phyloP scores from a whole-genome alignment of 1,140 invertebrate genomes.

The Drosophila triauraria region DNA sequence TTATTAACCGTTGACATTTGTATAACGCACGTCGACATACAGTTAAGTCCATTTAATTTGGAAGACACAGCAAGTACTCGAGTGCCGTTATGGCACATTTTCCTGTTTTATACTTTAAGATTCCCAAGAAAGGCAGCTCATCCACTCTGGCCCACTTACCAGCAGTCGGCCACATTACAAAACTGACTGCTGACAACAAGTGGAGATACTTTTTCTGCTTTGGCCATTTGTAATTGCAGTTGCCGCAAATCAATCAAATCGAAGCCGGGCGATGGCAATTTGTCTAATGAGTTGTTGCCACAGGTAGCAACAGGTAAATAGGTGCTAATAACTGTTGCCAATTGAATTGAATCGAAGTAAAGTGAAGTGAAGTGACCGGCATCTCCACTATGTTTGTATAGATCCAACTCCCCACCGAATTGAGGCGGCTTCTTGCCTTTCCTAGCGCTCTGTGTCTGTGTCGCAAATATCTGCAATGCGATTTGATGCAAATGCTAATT shows the following conservation, averaged over 20 bases:
- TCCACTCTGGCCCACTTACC: slow-evolving; percentile 41
- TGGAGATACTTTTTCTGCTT: slow-evolving; percentile 49
- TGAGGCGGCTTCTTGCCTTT: slow-evolving; percentile 10
- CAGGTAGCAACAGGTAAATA: slow-evolving; percentile 59
- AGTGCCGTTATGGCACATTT: slow-evolving; percentile 81
- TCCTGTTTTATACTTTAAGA: slow-evolving; percentile 55
- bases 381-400: neutral
- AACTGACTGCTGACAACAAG: slow-evolving; percentile 28
- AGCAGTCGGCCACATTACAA: slow-evolving; percentile 45
- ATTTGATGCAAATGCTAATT: slow-evolving; percentile 71
- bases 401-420: slow-evolving; percentile 15
- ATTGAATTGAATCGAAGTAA: slow-evolving; percentile 50
- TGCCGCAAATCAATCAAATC: slow-evolving; percentile 79
- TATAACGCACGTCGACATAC: slow-evolving; percentile 73
- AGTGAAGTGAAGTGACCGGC: slow-evolving; percentile 57
- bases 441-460: slow-evolving; percentile 11
- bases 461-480: slow-evolving; percentile 65
- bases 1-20: slow-evolving; percentile 82
- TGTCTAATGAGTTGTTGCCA: slow-evolving; percentile 84
- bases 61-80: slow-evolving; percentile 25
- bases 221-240: slow-evolving; percentile 64
- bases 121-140: slow-evolving; percentile 67
- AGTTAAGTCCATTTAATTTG: slow-evolving; percentile 71
- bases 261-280: slow-evolving; percentile 60
- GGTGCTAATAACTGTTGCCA: slow-evolving; percentile 77